A percentile compares a stretch with the other conserved stretches of the same genome.
phyloP scores from a whole-genome alignment of 2,113 vertebrate species.

The Gasterosteus nipponicus region DNA sequence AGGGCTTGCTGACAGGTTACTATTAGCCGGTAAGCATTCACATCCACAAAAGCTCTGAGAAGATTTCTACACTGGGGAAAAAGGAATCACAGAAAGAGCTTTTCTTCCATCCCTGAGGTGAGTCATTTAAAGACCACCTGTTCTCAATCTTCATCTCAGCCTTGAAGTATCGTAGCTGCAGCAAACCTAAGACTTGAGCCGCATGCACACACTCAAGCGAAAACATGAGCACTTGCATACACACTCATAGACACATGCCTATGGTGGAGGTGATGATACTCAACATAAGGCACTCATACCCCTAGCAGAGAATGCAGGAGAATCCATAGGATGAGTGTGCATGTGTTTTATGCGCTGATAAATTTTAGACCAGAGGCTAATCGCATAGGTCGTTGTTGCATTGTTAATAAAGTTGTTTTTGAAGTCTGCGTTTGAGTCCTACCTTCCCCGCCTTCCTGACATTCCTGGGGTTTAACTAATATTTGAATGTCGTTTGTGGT shows the following conservation, averaged over 20 bases:
- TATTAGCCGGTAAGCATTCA: constrained; percentile 42
- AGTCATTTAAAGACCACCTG: constrained; percentile 70
- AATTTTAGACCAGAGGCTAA: constrained; percentile 49
- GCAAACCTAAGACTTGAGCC: constrained; percentile 36
- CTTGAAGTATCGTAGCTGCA: constrained; percentile 38
- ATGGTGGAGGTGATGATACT: constrained; percentile 68
- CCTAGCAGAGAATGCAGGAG: constrained; percentile 28
- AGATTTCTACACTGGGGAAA: neutral
- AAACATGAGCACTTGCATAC: constrained; percentile 35
- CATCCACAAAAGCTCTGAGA: constrained; percentile 3
- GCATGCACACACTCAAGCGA: constrained; percentile 33
- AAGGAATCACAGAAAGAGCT: neutral
- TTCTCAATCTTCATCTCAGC: constrained; percentile 48
- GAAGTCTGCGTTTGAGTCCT: too few species aligned
- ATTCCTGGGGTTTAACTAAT: too few species aligned
- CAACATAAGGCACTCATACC: constrained; percentile 65
- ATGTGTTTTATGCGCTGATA: constrained; percentile 27
- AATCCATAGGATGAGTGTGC: constrained; percentile 36
- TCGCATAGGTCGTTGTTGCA: neutral
- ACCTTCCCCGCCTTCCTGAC: too few species aligned
- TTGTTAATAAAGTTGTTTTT: too few species aligned
- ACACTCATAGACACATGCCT: constrained; percentile 63
- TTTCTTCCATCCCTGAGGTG: constrained; percentile 31
- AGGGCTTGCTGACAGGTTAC: constrained; percentile 25
- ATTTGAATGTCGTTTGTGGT: too few species aligned